Percentiles rank a stretch among this genome's conserved stretches.
Evolutionary conservation across 2,888 invertebrate genomes (phyloP).

Genomic region (Beris morrisii): DNA sequence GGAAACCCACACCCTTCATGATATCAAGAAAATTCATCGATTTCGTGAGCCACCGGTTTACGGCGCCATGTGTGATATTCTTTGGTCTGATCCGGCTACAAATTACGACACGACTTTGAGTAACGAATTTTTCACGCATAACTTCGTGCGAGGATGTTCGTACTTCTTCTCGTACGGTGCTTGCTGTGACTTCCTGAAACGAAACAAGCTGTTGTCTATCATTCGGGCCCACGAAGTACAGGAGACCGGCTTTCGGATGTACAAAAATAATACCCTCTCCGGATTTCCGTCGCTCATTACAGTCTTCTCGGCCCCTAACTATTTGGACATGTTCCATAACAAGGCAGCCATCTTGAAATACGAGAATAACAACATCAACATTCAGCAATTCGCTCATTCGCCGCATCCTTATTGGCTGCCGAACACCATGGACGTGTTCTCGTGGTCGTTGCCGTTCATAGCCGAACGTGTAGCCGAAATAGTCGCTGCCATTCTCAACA

Average conservation of each 20-base stretch:
- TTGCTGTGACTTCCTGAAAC: slow-evolving; percentile 98
- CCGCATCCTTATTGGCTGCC: slow-evolving; percentile 99
- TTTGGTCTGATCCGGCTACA: slow-evolving; percentile 96
- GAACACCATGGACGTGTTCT: slow-evolving; percentile 99
- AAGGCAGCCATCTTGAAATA: slow-evolving; percentile 98
- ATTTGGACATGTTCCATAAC: slow-evolving; percentile 98
- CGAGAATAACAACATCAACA: slow-evolving; percentile 99
- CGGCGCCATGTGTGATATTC: slow-evolving; percentile 96
- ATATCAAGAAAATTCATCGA: slow-evolving; percentile 93
- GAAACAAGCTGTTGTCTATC: slow-evolving; percentile 96
- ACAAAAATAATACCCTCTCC: slow-evolving; percentile 97
- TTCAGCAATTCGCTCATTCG: slow-evolving; percentile 97
- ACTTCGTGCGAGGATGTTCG: slow-evolving; percentile 97
- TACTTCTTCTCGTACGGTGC: slow-evolving; percentile 99
- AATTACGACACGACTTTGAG: slow-evolving; percentile 94
- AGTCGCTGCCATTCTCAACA: slow-evolving; percentile 96
- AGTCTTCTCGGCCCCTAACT: slow-evolving; percentile 98
- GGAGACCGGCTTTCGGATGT: slow-evolving; percentile 97
- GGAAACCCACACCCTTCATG: slow-evolving; percentile 95
- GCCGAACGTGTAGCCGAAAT: slow-evolving; percentile 98
- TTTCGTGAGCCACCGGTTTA: slow-evolving; percentile 97
- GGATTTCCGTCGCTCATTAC: slow-evolving; percentile 98
- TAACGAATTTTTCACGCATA: slow-evolving; percentile 96
- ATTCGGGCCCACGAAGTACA: slow-evolving; percentile 99
- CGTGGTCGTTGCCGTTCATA: slow-evolving; percentile 97